A percentile compares a stretch with the other conserved stretches of the same genome.
Evolutionary conservation across 2,888 invertebrate genomes (phyloP).

Genomic region (Limenitis camilla): DNA sequence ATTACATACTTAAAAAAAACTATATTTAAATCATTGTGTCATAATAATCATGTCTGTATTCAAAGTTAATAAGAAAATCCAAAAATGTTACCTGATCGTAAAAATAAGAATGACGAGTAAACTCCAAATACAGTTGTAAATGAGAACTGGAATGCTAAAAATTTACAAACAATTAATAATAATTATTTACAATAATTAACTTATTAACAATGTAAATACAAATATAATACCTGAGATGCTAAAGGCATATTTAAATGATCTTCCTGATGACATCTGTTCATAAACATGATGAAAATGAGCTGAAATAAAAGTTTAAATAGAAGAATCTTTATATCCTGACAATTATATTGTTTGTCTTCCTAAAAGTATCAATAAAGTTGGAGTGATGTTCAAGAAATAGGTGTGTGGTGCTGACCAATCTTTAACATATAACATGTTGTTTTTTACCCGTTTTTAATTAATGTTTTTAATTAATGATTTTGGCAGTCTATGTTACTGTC

Average conservation of each 20-base stretch:
- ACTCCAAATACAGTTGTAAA: slow-evolving; percentile 96
- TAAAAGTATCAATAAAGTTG: no score
- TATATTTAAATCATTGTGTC: no score
- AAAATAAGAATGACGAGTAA: slow-evolving; percentile 94
- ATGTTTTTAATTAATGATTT: no score
- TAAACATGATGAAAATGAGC: slow-evolving; percentile 95
- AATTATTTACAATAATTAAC: not conserved
- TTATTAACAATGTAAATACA: not conserved
- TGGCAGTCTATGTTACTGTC: no score
- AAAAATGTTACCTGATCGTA: slow-evolving; percentile 80
- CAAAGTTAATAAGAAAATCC: not conserved
- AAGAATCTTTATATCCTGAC: no score
- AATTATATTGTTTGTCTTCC: no score
- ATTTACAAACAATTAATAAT: not conserved
- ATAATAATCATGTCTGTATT: no score
- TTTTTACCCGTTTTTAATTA: no score
- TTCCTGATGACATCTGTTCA: slow-evolving; percentile 83
- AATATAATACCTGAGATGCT: slow-evolving; percentile 58
- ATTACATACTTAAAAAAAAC: no score
- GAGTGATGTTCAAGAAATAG: no score
- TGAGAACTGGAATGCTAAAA: slow-evolving; percentile 87
- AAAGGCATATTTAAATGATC: slow-evolving; percentile 80
- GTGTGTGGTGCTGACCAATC: no score
- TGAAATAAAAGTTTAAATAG: slow-evolving; percentile 64
- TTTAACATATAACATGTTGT: no score